Evolutionary conservation across 1,140 invertebrate genomes (phyloP).

Genomic region (Euura lappo): DNA sequence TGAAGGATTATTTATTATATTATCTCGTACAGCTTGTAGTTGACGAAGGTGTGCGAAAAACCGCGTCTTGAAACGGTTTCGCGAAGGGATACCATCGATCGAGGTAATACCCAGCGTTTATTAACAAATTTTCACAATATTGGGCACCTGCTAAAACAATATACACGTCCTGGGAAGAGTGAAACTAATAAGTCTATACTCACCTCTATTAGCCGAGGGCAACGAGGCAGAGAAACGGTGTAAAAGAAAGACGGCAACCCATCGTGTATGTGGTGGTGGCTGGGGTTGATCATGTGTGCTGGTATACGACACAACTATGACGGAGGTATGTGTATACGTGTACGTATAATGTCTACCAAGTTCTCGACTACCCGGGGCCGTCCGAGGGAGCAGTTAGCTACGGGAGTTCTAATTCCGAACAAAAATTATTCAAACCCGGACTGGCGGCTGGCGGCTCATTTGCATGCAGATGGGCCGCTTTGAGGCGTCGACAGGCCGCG

Average conservation of each 20-base stretch:
- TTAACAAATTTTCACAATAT: too few relatives aligned
- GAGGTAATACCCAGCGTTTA: too few relatives aligned
- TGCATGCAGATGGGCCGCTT: constrained; percentile 14
- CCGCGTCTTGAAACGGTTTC: too few relatives aligned
- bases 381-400: neutral
- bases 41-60: too few relatives aligned
- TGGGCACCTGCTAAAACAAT: neutral
- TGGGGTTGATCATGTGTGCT: neutral
- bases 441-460: constrained; percentile 13
- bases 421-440: constrained; percentile 14
- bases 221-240: neutral
- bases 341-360: neutral
- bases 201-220: constrained; percentile 1
- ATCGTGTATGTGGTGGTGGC: neutral
- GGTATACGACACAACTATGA: neutral
- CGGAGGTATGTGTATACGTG: neutral
- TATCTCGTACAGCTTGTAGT: too few relatives aligned
- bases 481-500: constrained; percentile 14
- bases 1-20: neutral
- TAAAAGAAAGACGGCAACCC: neutral
- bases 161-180: neutral
- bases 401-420: constrained; percentile 11
- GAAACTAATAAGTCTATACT: neutral
- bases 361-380: neutral
- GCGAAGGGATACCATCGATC: too few relatives aligned